phyloP scores from a whole-genome alignment of 2,888 invertebrate genomes.

The Cybosia mesomella region DNA sequence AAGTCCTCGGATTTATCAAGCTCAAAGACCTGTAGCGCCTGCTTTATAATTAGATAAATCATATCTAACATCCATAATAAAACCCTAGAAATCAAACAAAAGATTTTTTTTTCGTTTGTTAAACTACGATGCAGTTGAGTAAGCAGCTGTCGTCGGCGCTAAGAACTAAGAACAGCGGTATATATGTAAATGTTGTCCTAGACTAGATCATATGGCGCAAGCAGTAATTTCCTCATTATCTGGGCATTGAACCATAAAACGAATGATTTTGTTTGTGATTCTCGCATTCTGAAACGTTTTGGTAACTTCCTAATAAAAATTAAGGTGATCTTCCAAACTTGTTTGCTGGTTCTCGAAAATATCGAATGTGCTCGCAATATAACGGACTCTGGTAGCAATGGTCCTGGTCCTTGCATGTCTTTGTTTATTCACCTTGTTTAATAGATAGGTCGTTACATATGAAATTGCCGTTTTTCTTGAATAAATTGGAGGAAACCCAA shows the following conservation, averaged over 20 bases:
- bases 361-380: slow-evolving; percentile 67
- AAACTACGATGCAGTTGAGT: not conserved
- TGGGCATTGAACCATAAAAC: not conserved
- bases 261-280: slow-evolving; percentile 4
- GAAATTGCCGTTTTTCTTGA: too few species aligned
- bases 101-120: not conserved
- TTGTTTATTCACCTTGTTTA: slow-evolving; percentile 27
- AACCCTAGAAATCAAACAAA: not conserved
- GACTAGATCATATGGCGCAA: not conserved
- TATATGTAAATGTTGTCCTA: not conserved
- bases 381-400: slow-evolving; percentile 60
- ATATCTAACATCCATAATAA: too few species aligned
- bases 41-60: too few species aligned
- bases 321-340: slow-evolving; percentile 49
- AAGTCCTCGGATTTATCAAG: too few species aligned
- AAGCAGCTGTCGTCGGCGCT: not conserved
- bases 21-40: too few species aligned
- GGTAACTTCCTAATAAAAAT: slow-evolving; percentile 27
- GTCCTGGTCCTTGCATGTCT: slow-evolving; percentile 28
- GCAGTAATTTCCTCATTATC: slow-evolving; percentile 1
- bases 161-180: not conserved
- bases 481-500: too few species aligned
- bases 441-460: slow-evolving; percentile 44
- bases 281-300: slow-evolving; percentile 27
- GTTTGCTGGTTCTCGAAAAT: slow-evolving; percentile 58